These are phyloP conservation scores for Petrocephalus zakoni DNA, from an alignment of 2,113 vertebrate species.

Conservation along the genomic window DNA sequence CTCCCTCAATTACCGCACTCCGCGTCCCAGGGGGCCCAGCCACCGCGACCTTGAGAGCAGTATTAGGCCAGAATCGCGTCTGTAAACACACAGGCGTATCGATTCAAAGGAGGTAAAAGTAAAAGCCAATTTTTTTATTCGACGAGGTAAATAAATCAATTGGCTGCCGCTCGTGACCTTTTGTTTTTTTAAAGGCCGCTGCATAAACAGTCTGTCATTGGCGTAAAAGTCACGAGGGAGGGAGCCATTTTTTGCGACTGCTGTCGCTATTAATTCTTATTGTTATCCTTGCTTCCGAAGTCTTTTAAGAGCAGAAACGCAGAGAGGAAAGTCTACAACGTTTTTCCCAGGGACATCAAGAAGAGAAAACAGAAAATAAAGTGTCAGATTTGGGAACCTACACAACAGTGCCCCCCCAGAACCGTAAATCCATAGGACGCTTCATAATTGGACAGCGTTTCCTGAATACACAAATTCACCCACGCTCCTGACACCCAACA, in stretches of 20 bases:
- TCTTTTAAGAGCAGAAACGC: neutral
- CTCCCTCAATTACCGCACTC: neutral
- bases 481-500: neutral
- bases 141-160: slow-evolving; percentile 6
- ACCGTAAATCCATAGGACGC: neutral
- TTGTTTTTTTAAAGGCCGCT: neutral
- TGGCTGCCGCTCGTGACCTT: neutral
- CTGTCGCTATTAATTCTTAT: neutral
- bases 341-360: neutral
- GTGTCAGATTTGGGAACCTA: neutral
- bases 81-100: neutral
- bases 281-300: neutral
- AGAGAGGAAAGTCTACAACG: neutral
- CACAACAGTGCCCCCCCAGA: neutral
- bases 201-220: neutral
- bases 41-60: neutral
- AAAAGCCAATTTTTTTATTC: slow-evolving; percentile 2
- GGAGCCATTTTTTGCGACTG: neutral
- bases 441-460: neutral
- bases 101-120: slow-evolving; percentile 10
- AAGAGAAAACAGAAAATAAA: neutral
- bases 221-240: neutral
- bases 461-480: neutral
- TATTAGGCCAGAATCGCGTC: neutral
- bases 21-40: neutral